Evolutionary conservation across 2,797 vertebrate genomes (phyloP), one percentile per base, ranked within the genome.

Genomic region (Mico argentatus): DNA sequence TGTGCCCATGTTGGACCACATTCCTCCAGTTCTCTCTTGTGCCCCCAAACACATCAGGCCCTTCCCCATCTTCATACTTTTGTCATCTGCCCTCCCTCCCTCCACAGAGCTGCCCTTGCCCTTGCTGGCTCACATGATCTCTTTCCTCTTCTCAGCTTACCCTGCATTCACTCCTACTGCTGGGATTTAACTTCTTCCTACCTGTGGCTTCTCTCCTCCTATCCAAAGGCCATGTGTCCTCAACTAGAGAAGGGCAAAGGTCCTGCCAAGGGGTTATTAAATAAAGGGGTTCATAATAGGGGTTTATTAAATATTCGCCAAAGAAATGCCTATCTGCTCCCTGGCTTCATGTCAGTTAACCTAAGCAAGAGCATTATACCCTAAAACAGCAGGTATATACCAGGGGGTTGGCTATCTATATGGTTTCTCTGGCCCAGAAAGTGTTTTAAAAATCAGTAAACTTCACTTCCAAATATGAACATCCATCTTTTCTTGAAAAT

Each of bases 401-500:
- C n/a, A 17, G 12, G 20, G 12, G 17, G 2, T 77, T 93, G 33
- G n/a, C 72, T 77, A 88, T 0, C 84, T 8, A 5, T 44, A 26
- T 76, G 33, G 50, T 81, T 72, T 36, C 4, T 92, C 88, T 59
- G 4, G 33, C 36, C 36, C 52, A 85, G 46, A 55, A 90, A n/a
- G 17, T 55, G 14, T 84, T 85, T 85, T 59, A 70, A 79, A 94
- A 55, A 92, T 64, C 44, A 89, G 59, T 22, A 57, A 88, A 92
- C 44, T 88, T 96, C 70, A 48, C 64, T 82, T 73, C 12, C 86
- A 95, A 97, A 50, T 83, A 41, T 83, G 20, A 24, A 82, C 26
- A 81, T 72, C 57, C 9, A 48, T 2, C 7, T 94, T 95, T 89
- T 87, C 70, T 80, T 86, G 57, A 93, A 97, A 88, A 75, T 59